phyloP scores from a whole-genome alignment of 2,797 vertebrate species.

The Stomatorhinus walkeri region DNA sequence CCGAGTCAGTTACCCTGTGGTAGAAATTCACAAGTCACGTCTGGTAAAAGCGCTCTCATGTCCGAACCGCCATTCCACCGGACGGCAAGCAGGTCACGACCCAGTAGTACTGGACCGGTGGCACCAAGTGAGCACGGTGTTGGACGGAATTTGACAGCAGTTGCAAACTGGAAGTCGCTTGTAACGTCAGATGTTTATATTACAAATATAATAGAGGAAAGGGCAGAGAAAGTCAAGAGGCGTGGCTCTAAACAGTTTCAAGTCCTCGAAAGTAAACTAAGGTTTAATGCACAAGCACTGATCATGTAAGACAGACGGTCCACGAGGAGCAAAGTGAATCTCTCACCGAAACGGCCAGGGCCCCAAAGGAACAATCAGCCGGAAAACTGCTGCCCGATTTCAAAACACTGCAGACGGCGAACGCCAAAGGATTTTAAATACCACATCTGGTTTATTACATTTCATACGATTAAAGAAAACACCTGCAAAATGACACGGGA shows the following conservation, averaged over 20 bases:
- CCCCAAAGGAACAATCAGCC: conserved; percentile 24
- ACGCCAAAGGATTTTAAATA: conserved; percentile 40
- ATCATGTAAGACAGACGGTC: conserved; percentile 36
- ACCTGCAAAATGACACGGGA: conserved; percentile 50
- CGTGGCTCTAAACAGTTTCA: conserved; percentile 30
- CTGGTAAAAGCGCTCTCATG: neutral
- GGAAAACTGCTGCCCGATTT: conserved; percentile 28
- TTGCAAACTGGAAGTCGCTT: neutral
- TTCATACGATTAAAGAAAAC: conserved; percentile 31
- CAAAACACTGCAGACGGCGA: conserved; percentile 27
- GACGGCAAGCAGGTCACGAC: neutral
- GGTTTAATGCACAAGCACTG: conserved; percentile 39
- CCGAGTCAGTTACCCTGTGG: neutral
- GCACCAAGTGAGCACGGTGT: neutral
- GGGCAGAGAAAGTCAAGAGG: conserved; percentile 33
- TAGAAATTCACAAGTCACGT: neutral
- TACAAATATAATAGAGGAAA: conserved; percentile 23
- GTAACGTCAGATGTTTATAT: conserved; percentile 23
- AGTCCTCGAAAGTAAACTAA: conserved; percentile 38
- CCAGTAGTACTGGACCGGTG: neutral
- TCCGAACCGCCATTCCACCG: neutral
- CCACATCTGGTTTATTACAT: conserved; percentile 41
- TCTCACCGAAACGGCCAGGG: neutral
- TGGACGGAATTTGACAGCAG: neutral
- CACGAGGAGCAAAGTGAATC: conserved; percentile 28